Evolutionary conservation across 2,888 invertebrate species (phyloP), one percentile per base, ranked within the genome.

Genomic region (Lasioglossum leucozonium): DNA sequence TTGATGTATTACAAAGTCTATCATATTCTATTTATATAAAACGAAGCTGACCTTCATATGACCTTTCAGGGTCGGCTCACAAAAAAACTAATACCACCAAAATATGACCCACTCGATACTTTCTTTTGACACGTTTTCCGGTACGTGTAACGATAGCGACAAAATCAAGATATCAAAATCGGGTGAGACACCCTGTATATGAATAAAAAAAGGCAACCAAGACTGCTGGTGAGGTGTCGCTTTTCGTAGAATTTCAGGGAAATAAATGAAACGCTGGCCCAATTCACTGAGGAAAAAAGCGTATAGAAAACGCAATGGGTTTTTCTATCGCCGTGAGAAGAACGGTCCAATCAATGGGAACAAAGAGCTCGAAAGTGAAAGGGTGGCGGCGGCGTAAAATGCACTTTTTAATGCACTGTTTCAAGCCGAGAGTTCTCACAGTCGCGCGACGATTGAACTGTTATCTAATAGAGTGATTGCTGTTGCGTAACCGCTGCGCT

Each of bases 351-450:
- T 89, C 88, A 87, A 74, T 72, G 81, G 16, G 78, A 72, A 90
- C 84, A 90, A 89, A 89, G 90, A 84, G 44, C 75, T 79, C 78
- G 76, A 88, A 87, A 87, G 87, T 77, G 84, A 87, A 87, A 82
- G 80, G 77, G 81, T 44, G 58, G 58, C 72, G 58, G 58, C 72
- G 79, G 77, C 55, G 82, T 84, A 87, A 89, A 89, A 85, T 81
- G 83, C 81, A 34, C 76, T 78, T 80, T 88, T 87, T 90, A 87
- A 73, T 85, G 72, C 81, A 47, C 74, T 72, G 37, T 72, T 67
- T 72, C 51, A 58, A 69, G 67, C 65, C 65, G 74, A 80, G 74
- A 47, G 82, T 88, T 82, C 80, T 79, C 75, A 62, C 83, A 77
- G 51, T 51, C 34, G 34, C 75, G 26, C 22, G 34, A 16, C 75